phyloP scores from a whole-genome alignment of 2,888 invertebrate genomes.

The Trachelus tabidus region DNA sequence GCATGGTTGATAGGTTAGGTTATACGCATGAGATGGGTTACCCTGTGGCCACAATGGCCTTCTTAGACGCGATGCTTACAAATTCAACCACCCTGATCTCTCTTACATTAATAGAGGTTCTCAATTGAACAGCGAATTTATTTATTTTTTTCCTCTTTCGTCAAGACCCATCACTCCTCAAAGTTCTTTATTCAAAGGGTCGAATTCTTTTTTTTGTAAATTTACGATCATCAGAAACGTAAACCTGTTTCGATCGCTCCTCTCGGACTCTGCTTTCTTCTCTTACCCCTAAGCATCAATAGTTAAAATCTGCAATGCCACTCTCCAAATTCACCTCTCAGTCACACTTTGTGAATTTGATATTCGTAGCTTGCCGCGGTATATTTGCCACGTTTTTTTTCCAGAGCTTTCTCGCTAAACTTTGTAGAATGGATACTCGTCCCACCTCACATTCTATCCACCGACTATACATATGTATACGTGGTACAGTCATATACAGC shows the following conservation, averaged over 20 bases:
- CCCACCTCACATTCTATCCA: background rate
- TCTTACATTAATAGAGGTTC: constrained; percentile 1
- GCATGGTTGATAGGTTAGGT: background rate
- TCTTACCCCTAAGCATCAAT: background rate
- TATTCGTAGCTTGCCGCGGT: background rate
- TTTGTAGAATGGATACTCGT: background rate
- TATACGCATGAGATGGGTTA: constrained; percentile 1
- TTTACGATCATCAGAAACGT: background rate
- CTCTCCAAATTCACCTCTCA: background rate
- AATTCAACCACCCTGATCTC: constrained; percentile 1
- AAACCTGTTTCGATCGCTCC: background rate
- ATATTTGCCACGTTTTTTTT: background rate
- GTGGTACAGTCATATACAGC: background rate
- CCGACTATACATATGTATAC: background rate
- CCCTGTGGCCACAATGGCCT: background rate
- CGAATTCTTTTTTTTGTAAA: background rate
- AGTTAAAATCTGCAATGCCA: background rate
- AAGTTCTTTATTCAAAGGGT: background rate
- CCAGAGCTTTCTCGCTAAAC: background rate
- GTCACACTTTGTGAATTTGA: background rate
- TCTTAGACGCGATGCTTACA: background rate
- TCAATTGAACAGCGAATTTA: background rate
- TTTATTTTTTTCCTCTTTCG: background rate
- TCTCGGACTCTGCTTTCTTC: background rate
- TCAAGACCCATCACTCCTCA: background rate